Evolutionary conservation across 1,140 invertebrate species (phyloP).

Genomic region (Drosophila nikananu): DNA sequence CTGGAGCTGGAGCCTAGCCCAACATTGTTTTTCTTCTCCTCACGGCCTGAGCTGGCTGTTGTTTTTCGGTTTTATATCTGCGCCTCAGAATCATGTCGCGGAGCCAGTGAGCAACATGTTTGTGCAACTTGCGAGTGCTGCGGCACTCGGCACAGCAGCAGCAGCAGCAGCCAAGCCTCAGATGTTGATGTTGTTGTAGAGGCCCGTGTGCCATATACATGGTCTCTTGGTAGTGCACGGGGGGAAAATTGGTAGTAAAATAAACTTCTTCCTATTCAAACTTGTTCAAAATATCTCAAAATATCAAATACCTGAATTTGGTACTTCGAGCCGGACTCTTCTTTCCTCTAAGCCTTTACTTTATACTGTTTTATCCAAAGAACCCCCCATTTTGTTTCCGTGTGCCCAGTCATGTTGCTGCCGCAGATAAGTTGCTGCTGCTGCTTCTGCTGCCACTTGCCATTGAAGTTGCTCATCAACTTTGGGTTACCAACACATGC

Average conservation of each 20-base stretch:
- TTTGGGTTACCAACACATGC: conserved; percentile 61
- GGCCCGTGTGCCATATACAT: conserved; percentile 65
- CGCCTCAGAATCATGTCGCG: conserved; percentile 82
- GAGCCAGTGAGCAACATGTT: conserved; percentile 82
- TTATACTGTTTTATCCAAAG: not conserved
- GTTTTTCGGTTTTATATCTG: conserved; percentile 74
- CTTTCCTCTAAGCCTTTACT: no score
- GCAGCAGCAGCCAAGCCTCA: conserved; percentile 48
- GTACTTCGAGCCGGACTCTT: not conserved
- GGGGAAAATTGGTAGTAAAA: not conserved
- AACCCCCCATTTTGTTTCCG: not conserved
- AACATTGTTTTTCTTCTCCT: conserved; percentile 78
- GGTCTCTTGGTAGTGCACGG: conserved; percentile 50
- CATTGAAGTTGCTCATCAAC: conserved; percentile 78
- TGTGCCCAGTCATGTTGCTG: conserved; percentile 49
- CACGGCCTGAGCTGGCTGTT: conserved; percentile 48
- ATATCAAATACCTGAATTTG: not conserved
- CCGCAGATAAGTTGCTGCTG: conserved; percentile 58
- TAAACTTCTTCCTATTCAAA: not conserved
- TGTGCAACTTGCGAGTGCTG: conserved; percentile 75
- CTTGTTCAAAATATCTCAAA: not conserved
- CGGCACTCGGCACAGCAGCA: conserved; percentile 65
- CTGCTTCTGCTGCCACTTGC: conserved; percentile 68
- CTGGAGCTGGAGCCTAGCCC: conserved; percentile 64
- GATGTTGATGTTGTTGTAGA: conserved; percentile 32